Base-by-base conservation (phyloP, 2,888 invertebrate genomes). In the Drosophila lacicola region DNA sequence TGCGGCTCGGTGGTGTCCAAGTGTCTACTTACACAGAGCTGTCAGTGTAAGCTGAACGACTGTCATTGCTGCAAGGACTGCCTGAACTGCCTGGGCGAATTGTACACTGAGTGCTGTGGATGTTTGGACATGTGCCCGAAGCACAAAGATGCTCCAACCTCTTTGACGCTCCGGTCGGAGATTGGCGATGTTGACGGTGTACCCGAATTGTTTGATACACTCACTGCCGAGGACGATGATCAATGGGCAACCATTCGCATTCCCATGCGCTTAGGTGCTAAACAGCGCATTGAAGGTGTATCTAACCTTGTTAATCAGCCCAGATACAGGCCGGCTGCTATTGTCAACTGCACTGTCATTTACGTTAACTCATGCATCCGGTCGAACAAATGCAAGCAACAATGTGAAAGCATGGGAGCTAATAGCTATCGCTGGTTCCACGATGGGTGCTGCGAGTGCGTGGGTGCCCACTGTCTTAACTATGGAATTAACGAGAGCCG, bases 1-100 rank as follows among this genome's bases (percentile, higher is more conserved):
- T 98, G 98, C 92, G 98, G 97, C 4, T 97, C 98, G 90, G 96
- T 98, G 45, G 98, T 98, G 58, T 98, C 98, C 91, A 98, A 98
- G 93, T 99, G 98, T 92, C 96, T 98, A 94, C 93, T 98, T 70
- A 98, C 98, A 4, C 97, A 98, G 91, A 97, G 97, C 47, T 99
- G 98, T 93, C 97, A 98, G 92, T 98, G 98, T 93, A 97, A 98
- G 91, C 93, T 97, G 85, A 95, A 95, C 86, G 96, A 97, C 90
- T 98, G 97, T 90, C 95, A 96, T 4, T 98, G 98, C 91, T 98
- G 98, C 93, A 96, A 96, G 90, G 97, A 98, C 90, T 99, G 98
- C 90, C 96, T 96, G 88, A 96, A 95, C 88, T 99, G 98, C 90
- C 94, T 99, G 70, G 96, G 96, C 74, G 95, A 96, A 84, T 93